A percentile compares a stretch with the other conserved stretches of the same genome.
phyloP scores from a whole-genome alignment of 1,140 invertebrate species.

The Caerostris extrusa region DNA sequence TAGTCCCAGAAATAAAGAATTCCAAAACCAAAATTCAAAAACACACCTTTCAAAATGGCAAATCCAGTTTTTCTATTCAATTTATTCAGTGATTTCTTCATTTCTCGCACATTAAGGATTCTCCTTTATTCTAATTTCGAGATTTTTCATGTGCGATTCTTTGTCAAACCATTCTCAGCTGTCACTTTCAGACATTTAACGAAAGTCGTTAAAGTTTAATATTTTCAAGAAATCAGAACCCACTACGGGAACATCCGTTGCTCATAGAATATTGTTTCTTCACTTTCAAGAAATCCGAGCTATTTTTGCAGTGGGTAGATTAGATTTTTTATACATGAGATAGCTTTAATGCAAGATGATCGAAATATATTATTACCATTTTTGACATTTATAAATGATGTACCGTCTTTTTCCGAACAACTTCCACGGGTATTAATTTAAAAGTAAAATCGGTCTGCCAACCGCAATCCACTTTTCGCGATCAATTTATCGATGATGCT shows the following conservation, averaged over 20 bases:
- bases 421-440: constrained; percentile 39
- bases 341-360: constrained; percentile 49
- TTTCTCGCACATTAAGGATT: constrained; percentile 51
- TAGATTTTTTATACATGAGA: constrained; percentile 58
- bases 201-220: constrained; percentile 68
- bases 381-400: constrained; percentile 55
- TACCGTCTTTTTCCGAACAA: constrained; percentile 26
- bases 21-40: background rate
- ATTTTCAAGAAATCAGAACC: constrained; percentile 20
- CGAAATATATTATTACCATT: constrained; percentile 55
- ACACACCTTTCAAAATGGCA: constrained; percentile 22
- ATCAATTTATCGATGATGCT: constrained; percentile 31
- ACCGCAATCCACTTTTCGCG: constrained; percentile 25
- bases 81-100: constrained; percentile 21
- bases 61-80: constrained; percentile 10
- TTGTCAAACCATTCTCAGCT: constrained; percentile 53
- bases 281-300: constrained; percentile 11
- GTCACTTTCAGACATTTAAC: constrained; percentile 57
- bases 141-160: constrained; percentile 50
- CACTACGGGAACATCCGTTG: background rate
- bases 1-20: background rate
- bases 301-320: constrained; percentile 38
- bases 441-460: constrained; percentile 45
- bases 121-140: constrained; percentile 53
- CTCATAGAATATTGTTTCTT: background rate